These are phyloP conservation scores for Pegoplata infirma DNA, from an alignment of 2,888 invertebrate genomes.

Conservation along the genomic window DNA sequence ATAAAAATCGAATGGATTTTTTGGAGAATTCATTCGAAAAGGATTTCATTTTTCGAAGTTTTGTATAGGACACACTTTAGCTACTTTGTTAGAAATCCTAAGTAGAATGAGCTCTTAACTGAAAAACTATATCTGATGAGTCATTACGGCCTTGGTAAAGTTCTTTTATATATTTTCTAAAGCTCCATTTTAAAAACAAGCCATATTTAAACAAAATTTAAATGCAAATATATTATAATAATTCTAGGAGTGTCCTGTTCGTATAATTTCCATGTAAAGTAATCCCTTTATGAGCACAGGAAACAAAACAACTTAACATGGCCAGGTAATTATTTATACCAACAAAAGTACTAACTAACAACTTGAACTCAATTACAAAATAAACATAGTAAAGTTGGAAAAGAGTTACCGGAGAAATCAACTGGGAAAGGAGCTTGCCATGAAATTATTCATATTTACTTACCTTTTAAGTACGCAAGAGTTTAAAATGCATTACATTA, in stretches of 20 bases:
- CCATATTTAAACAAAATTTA: slow-evolving; percentile 3
- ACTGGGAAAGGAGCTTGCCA: slow-evolving; percentile 8
- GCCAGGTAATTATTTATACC: slow-evolving; percentile 37
- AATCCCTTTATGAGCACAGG: slow-evolving; percentile 17
- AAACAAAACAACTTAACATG: slow-evolving; percentile 1
- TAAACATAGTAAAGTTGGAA: slow-evolving; percentile 15
- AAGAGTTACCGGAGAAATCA: slow-evolving; percentile 4
- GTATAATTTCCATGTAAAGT: slow-evolving; percentile 10
- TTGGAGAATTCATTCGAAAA: no score
- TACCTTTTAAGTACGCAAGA: slow-evolving; percentile 32
- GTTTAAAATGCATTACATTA: slow-evolving; percentile 28
- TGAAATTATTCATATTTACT: slow-evolving; percentile 15
- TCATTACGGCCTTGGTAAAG: no score
- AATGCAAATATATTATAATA: slow-evolving; percentile 6
- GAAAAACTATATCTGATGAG: no score
- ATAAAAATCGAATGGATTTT: no score
- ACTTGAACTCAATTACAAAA: slow-evolving; percentile 35
- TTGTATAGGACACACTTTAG: no score
- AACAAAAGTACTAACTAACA: slow-evolving; percentile 6
- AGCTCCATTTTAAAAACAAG: slow-evolving; percentile 6
- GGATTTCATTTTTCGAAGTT: no score
- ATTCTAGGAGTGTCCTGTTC: slow-evolving; percentile 28
- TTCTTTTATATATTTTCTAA: no score
- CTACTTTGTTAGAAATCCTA: no score
- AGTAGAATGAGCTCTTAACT: no score